A percentile compares a stretch with the other conserved stretches of the same genome.
Conservation (phyloP, 2,888 invertebrate genomes). For the Cryptocheilus praepositus region DNA sequence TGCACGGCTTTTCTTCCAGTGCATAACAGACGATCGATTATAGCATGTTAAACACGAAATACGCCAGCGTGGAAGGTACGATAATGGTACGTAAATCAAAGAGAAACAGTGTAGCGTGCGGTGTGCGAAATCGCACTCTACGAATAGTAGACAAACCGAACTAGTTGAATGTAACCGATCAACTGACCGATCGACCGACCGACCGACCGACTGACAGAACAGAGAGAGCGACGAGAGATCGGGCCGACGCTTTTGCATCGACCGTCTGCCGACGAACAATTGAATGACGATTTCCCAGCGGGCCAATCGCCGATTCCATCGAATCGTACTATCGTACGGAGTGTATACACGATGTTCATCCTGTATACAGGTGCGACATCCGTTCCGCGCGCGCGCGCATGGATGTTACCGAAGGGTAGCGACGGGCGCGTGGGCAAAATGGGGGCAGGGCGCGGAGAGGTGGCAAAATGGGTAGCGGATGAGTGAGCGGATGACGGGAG, state of each 20-base stretch:
- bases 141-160: neutral
- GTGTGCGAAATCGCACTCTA: no score
- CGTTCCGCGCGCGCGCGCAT: slow-evolving; percentile 21
- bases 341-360: slow-evolving; percentile 53
- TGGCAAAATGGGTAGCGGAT: neutral
- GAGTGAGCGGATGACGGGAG: slow-evolving; percentile 9
- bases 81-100: no score
- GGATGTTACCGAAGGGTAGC: slow-evolving; percentile 30
- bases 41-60: no score
- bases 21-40: no score
- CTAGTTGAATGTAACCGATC: neutral
- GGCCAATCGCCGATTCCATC: slow-evolving; percentile 65
- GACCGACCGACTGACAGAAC: neutral
- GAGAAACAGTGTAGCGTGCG: no score
- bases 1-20: no score
- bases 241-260: slow-evolving; percentile 54
- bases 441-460: neutral
- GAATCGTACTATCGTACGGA: slow-evolving; percentile 63
- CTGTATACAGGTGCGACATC: slow-evolving; percentile 38
- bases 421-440: neutral
- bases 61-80: no score
- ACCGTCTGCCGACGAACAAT: slow-evolving; percentile 57
- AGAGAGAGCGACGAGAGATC: slow-evolving; percentile 7
- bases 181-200: neutral
- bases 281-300: slow-evolving; percentile 69